Evolutionary conservation across 2,797 vertebrate species (phyloP).

Genomic region (Cynopterus sphinx): DNA sequence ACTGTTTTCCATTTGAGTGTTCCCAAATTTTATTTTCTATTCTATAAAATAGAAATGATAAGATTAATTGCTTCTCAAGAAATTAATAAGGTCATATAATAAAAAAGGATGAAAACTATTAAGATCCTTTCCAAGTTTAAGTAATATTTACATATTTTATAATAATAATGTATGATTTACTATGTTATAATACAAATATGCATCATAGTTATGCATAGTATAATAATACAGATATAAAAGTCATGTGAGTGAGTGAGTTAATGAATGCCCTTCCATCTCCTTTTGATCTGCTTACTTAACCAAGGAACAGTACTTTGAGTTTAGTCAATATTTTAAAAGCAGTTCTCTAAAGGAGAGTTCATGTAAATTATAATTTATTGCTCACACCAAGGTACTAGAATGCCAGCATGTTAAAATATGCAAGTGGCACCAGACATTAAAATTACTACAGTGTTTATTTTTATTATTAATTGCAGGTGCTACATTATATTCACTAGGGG

Average conservation of each 20-base stretch:
- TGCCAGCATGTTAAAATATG: conserved; percentile 49
- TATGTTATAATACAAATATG: neutral
- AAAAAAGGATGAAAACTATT: neutral
- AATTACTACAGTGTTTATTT: conserved; percentile 53
- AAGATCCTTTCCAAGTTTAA: neutral
- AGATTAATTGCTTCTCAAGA: neutral
- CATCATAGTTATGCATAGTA: neutral
- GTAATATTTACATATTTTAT: neutral
- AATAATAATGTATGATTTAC: neutral
- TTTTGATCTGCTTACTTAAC: conserved; percentile 5
- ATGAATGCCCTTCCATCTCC: neutral
- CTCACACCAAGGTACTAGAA: conserved; percentile 48
- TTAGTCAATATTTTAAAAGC: conserved; percentile 52
- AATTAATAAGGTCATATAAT: neutral
- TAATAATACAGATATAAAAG: neutral
- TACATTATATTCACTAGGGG: conserved; percentile 30
- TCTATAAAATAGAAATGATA: neutral
- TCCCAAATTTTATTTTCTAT: neutral
- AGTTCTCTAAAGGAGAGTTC: conserved; percentile 21
- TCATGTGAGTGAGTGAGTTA: neutral
- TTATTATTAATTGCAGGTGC: conserved; percentile 57
- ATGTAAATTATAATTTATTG: conserved; percentile 53
- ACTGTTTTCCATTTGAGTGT: neutral
- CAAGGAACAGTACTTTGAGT: neutral
- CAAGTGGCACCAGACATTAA: conserved; percentile 32